Evolutionary conservation across 2,888 invertebrate species (phyloP), one percentile per base, ranked within the genome.

Genomic region (Cyaniris semiargus): DNA sequence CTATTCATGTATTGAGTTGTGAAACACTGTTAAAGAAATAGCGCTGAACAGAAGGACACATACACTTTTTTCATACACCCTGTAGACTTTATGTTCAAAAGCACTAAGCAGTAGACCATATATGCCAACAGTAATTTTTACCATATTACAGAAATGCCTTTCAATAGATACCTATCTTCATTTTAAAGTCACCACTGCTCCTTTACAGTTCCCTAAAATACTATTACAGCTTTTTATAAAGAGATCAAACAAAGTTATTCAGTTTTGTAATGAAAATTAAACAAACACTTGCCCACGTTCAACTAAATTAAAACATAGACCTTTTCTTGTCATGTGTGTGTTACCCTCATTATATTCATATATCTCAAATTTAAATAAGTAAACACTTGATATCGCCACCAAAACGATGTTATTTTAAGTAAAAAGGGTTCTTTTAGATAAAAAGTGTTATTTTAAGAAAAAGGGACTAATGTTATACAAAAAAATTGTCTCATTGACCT

Each of bases 231-330:
- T 53, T 56, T 56, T n/a, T 1, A 44, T 44, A 44, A 44, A 0
- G 44, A 44, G 44, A 56, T 56, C n/a, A 56, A 56, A 56, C 56
- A 56, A 56, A n/a, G 7, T 56, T n/a, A 56, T 56, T 56, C 56
- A 56, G 56, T 56, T 5, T n/a, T 18, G 1, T 56, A 56, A 56
- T 18, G 18, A 56, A 6, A 56, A 56, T n/a, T 1, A 56, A 56
- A 56, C 53, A 56, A 56, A 56, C 56, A n/a, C 2, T 56, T 56
- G n/a, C 56, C 56, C 18, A n/a, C 56, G 56, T 56, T 56, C 56
- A 56, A 56, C 56, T 56, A 56, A 56, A n/a, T 56, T 56, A n/a
- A 56, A 56, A 56, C 56, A 56, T 18, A n/a, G 56, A 56, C 56
- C n/a, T 56, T 56, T 18, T 56, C 56, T 56, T 56, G 56, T 56